These are phyloP conservation scores for Episyrphus balteatus DNA, from an alignment of 1,140 invertebrate species.

Conservation along the genomic window DNA sequence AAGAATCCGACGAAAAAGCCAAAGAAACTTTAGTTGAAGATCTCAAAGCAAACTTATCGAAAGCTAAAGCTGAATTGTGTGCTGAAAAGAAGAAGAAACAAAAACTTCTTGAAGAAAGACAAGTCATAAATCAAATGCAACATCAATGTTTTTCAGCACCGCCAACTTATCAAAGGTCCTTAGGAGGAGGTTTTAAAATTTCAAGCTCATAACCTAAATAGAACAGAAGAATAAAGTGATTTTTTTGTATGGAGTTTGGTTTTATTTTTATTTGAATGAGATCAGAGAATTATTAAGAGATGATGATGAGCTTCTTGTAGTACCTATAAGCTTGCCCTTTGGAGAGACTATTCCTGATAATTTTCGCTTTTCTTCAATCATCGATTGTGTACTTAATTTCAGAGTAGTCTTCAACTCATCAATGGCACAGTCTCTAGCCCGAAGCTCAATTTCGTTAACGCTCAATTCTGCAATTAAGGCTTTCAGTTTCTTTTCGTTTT, in stretches of 20 bases:
- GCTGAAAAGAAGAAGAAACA: conserved; percentile 33
- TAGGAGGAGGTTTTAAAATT: conserved; percentile 30
- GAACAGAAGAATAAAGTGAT: background rate
- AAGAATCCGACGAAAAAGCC: conserved; percentile 21
- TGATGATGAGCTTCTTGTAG: too few relatives aligned
- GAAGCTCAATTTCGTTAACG: conserved; percentile 15
- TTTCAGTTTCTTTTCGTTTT: conserved; percentile 4
- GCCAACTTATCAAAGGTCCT: conserved; percentile 17
- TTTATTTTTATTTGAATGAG: too few relatives aligned
- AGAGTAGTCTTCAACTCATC: conserved; percentile 12
- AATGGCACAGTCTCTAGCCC: conserved; percentile 11
- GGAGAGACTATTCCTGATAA: too few relatives aligned
- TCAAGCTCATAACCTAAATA: conserved; percentile 6
- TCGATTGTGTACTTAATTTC: conserved; percentile 4
- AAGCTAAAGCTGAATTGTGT: conserved; percentile 25
- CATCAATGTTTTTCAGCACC: conserved; percentile 30
- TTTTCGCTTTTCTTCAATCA: too few relatives aligned
- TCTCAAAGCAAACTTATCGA: conserved; percentile 16
- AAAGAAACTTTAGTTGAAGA: conserved; percentile 21
- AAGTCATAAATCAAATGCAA: conserved; percentile 27
- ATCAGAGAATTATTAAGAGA: too few relatives aligned
- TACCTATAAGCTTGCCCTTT: too few relatives aligned
- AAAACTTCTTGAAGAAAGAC: conserved; percentile 27
- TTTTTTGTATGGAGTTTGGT: too few relatives aligned
- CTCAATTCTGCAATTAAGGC: conserved; percentile 9